Evolutionary conservation across 2,888 invertebrate genomes (phyloP), one percentile per base, ranked within the genome.

Genomic region (Fragum sueziense): DNA sequence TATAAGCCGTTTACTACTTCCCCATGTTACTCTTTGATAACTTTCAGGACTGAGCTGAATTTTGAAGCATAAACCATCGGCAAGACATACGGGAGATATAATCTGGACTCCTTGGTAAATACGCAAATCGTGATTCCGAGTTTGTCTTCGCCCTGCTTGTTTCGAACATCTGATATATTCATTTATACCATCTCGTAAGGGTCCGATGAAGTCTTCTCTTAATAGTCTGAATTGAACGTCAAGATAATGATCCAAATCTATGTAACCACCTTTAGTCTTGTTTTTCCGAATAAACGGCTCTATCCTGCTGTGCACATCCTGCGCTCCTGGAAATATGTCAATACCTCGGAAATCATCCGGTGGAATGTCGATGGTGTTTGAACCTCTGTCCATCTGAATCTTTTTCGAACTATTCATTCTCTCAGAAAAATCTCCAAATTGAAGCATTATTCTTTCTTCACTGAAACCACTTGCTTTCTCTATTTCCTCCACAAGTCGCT

Each of bases 161-260:
- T n/a, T 25, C 7, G 27, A 25, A n/a, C 29, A 52, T 4, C 9
- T 17, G 17, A 67, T 29, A 51, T 68, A 79, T 22, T 79, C 76
- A 17, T 20, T 20, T 3, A 82, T 62, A 81, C 96, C 96, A 88
- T 95, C 95, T 47, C 96, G 93, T 33, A 97, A 91, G 0, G 97
- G 96, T 29, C 94, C 94, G 34, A 96, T 94, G 89, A 96, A 97
- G 93, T 97, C 97, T 93, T 97, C 97, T 34, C 96, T 93, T 61
- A 97, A 90, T 37, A 97, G 93, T 34, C 96, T 95, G 89, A 96
- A 97, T 87, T 97, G 97, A 9, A 90, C 94, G 86, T 96, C 96
- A 27, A 97, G 93, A 90, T 97, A 97, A 88, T 96, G 95, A 61
- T 95, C 94, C 0, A 96, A 94, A 88, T 94, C 94, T 0, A 93